Conservation (phyloP, 2,113 vertebrate genomes). For the Carollia perspicillata region DNA sequence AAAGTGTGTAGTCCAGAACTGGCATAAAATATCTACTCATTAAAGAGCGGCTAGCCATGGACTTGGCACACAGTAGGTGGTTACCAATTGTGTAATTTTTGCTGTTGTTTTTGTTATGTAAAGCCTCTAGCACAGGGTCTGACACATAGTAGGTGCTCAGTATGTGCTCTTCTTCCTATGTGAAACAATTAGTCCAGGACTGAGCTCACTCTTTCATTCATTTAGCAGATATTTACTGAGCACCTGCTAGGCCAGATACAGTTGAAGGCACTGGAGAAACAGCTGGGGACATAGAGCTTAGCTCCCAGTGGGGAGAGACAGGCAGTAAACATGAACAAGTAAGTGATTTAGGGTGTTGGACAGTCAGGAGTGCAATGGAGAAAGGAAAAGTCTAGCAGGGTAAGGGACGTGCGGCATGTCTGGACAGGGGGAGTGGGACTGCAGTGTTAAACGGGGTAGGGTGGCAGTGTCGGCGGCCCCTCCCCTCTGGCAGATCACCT, state of each 20-base stretch:
- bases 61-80: neutral
- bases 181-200: neutral
- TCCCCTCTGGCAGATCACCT: slow-evolving; percentile 81
- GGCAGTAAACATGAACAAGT: fast-evolving
- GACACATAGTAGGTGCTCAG: neutral
- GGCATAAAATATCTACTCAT: neutral
- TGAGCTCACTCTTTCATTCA: neutral
- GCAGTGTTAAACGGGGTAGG: neutral
- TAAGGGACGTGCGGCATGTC: fast-evolving
- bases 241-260: neutral
- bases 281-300: too few relatives aligned
- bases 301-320: neutral
- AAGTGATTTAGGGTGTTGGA: fast-evolving
- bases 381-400: neutral
- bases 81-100: neutral
- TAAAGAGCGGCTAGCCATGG: neutral
- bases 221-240: neutral
- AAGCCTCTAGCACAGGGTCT: neutral
- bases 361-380: fast-evolving
- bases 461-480: fast-evolving
- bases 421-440: fast-evolving
- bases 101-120: neutral
- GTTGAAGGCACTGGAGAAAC: neutral
- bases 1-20: neutral
- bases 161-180: neutral